Percentiles rank a stretch among this genome's conserved stretches.
Conservation (phyloP, 2,888 invertebrate species). For the Phaonia tiefii region DNA sequence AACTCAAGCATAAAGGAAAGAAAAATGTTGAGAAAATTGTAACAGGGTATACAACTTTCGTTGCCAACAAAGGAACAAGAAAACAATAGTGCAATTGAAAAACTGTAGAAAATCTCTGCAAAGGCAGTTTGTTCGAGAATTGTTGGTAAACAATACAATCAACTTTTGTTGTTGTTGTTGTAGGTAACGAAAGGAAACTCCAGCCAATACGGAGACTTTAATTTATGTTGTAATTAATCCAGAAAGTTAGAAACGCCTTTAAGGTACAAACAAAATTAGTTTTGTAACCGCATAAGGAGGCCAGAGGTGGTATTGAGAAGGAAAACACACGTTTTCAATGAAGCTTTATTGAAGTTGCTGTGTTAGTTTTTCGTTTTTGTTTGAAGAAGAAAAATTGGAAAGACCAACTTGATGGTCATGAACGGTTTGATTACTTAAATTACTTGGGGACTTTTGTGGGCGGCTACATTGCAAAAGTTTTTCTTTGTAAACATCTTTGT, state of each 20-base stretch:
- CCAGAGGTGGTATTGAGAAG: neutral
- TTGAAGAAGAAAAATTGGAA: neutral
- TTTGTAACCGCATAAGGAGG: slow-evolving; percentile 14
- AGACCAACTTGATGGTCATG: slow-evolving; percentile 28
- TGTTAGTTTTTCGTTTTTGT: neutral
- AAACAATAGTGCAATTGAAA: no score
- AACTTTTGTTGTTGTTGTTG: neutral
- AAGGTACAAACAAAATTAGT: slow-evolving; percentile 19
- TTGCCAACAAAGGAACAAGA: neutral
- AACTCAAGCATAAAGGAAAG: neutral
- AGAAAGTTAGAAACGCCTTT: no score
- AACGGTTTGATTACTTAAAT: slow-evolving; percentile 59
- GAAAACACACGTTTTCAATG: no score
- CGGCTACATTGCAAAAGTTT: slow-evolving; percentile 48
- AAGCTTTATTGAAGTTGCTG: no score
- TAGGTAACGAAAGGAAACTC: neutral
- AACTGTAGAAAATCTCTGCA: no score
- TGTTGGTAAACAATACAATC: slow-evolving; percentile 11
- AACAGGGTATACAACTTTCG: neutral
- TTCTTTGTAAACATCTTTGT: no score
- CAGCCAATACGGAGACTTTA: slow-evolving; percentile 29
- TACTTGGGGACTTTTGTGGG: slow-evolving; percentile 58
- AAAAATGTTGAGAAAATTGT: slow-evolving; percentile 11
- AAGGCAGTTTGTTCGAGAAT: neutral
- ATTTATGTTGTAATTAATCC: slow-evolving; percentile 53